Evolutionary conservation across 2,888 invertebrate genomes (phyloP).

Genomic region (Ormyrus labotus): DNA sequence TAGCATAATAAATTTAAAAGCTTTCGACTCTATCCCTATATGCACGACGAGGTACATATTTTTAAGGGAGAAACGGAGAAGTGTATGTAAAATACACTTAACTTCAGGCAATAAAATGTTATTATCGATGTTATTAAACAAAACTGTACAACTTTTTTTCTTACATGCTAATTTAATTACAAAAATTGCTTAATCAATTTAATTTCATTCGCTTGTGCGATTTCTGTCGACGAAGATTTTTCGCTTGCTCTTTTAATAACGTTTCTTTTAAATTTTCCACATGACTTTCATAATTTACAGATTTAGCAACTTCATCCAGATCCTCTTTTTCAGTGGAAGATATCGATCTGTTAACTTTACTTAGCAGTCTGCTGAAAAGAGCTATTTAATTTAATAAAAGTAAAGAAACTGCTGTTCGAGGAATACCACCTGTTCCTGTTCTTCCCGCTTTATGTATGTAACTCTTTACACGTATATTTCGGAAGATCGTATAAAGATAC

Average conservation of each 20-base stretch:
- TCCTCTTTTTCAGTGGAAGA: conserved; percentile 76
- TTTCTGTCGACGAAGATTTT: conserved; percentile 60
- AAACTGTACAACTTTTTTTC: conserved; percentile 49
- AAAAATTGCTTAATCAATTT: conserved; percentile 20
- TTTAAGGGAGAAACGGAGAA: conserved; percentile 38
- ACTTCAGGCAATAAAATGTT: conserved; percentile 76
- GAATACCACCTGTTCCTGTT: conserved; percentile 94
- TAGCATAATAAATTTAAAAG: no score
- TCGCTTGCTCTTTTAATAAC: conserved; percentile 68
- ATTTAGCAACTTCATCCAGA: conserved; percentile 79
- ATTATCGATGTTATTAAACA: conserved; percentile 73
- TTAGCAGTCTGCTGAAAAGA: conserved; percentile 75
- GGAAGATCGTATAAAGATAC: conserved; percentile 93
- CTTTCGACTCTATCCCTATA: no score
- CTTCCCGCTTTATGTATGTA: conserved; percentile 96
- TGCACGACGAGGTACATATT: conserved; percentile 36
- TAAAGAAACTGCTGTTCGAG: conserved; percentile 90
- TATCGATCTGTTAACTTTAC: conserved; percentile 72
- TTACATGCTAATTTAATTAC: conserved; percentile 5
- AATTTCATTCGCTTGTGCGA: conserved; percentile 60
- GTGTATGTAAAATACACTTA: conserved; percentile 71
- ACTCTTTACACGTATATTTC: conserved; percentile 85
- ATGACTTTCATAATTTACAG: conserved; percentile 80
- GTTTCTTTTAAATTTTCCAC: conserved; percentile 81
- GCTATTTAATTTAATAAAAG: conserved; percentile 81